Evolutionary conservation across 2,113 vertebrate genomes (phyloP), one percentile per base, ranked within the genome.

Genomic region (Callorhinus ursinus): DNA sequence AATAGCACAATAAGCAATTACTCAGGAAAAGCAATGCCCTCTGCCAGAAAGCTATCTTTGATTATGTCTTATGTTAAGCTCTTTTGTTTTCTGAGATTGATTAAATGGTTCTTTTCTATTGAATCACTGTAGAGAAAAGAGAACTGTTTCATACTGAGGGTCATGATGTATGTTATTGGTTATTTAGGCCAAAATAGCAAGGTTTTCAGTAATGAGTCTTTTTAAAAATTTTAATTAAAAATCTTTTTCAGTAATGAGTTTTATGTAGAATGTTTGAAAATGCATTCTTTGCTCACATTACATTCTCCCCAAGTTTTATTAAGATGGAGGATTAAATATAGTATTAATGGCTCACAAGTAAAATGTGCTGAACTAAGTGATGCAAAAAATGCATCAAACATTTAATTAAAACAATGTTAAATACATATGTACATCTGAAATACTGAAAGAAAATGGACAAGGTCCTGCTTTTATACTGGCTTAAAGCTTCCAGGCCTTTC

Each of bases 31-130:
- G 14, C 97, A 91, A 97, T 42, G 39, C 31, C 77, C 90, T 72
- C 61, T 96, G 90, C 83, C 49, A 94, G 82, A 94, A 98, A 97
- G 53, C n/a, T 92, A 93, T 97, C 92, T 82, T 98, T 96, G 76
- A 95, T 97, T 97, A 86, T 97, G 87, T 91, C 97, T 93, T 98
- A 91, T 87, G 96, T 82, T 95, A 98, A 97, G 69, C 55, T 95
- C 76, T 90, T 97, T 67, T 96, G 91, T 92, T 97, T 97, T 74
- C 95, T 80, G 97, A 88, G 83, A 98, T 98, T 98, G 97, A 98
- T 98, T 98, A 97, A 96, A 97, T 96, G 39, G 89, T 95, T 91
- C 67, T 97, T 98, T 97, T 96, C 94, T 98, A 91, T 93, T 98
- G 95, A 98, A 93, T 98, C 90, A 96, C 39, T 95, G 84, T 94